phyloP scores from a whole-genome alignment of 2,797 vertebrate species.

The Hafferia zeledoni region DNA sequence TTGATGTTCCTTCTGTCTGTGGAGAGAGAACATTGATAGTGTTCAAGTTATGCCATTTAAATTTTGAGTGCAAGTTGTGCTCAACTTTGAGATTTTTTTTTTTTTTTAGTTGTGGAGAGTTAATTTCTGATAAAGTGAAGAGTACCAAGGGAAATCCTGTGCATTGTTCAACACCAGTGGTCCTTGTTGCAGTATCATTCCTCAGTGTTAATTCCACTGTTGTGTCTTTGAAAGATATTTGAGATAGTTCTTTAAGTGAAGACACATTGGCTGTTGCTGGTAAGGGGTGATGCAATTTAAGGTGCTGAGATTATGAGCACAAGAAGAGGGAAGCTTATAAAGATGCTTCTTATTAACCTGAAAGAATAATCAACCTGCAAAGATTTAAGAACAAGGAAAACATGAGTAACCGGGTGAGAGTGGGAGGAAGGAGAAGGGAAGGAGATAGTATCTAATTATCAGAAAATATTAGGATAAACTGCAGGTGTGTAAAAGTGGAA shows the following conservation, averaged over 20 bases:
- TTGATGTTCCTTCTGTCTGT: not conserved
- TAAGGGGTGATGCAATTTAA: not conserved
- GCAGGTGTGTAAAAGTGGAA: not conserved
- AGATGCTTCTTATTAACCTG: not conserved
- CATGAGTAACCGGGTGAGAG: not conserved
- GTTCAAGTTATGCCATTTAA: not conserved
- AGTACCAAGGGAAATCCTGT: not conserved
- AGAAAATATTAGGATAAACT: not conserved
- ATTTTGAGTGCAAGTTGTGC: not conserved
- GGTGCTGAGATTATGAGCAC: not conserved
- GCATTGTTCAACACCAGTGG: rapidly evolving
- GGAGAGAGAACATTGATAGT: not conserved
- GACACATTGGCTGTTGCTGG: not conserved
- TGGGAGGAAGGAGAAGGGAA: not conserved
- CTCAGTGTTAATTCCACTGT: not conserved
- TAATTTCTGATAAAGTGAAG: not conserved
- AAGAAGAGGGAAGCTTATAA: not conserved
- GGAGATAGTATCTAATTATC: not conserved
- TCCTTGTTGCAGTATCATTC: not conserved
- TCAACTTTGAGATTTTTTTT: not conserved
- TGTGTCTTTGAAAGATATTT: not conserved
- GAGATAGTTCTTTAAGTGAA: not conserved
- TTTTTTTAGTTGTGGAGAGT: not conserved
- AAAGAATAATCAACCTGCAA: not conserved
- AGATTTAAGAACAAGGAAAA: not conserved